Conservation (phyloP, 2,113 vertebrate species). For the Ranitomeya imitator region DNA sequence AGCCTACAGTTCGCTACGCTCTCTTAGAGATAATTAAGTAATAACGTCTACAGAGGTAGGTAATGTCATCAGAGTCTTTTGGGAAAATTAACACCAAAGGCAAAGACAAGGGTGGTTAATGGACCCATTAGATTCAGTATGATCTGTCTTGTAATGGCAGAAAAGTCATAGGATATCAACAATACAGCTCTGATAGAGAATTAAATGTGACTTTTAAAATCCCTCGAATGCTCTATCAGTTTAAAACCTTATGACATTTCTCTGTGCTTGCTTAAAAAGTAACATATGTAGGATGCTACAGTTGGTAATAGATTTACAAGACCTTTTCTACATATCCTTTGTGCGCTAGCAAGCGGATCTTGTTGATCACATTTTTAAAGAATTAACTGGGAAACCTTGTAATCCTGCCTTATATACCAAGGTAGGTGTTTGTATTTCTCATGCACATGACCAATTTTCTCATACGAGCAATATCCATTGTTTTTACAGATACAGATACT, state of each 20-base stretch:
- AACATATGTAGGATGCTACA: background rate
- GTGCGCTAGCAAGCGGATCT: background rate
- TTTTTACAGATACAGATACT: too few relatives aligned
- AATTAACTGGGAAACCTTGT: too few relatives aligned
- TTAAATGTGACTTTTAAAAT: slow-evolving; percentile 40
- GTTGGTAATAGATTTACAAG: slow-evolving; percentile 1
- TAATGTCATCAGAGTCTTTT: slow-evolving; percentile 56
- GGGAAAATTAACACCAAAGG: slow-evolving; percentile 57
- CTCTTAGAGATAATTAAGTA: slow-evolving; percentile 58
- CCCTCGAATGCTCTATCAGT: background rate
- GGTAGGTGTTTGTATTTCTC: too few relatives aligned
- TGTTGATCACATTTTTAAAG: too few relatives aligned
- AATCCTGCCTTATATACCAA: too few relatives aligned
- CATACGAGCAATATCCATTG: too few relatives aligned
- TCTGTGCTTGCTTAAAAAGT: background rate
- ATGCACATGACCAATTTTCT: too few relatives aligned
- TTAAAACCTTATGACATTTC: background rate
- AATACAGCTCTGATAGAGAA: slow-evolving; percentile 6
- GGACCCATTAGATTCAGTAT: slow-evolving; percentile 49
- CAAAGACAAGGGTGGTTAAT: slow-evolving; percentile 59
- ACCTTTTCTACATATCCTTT: slow-evolving; percentile 7
- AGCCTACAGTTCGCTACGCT: slow-evolving; percentile 52
- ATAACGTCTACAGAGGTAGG: slow-evolving; percentile 55
- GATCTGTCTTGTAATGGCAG: slow-evolving; percentile 45
- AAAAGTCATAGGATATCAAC: slow-evolving; percentile 37